Evolutionary conservation across 2,797 vertebrate genomes (phyloP), one percentile per base, ranked within the genome.

Genomic region (Darevskia nairensis): DNA sequence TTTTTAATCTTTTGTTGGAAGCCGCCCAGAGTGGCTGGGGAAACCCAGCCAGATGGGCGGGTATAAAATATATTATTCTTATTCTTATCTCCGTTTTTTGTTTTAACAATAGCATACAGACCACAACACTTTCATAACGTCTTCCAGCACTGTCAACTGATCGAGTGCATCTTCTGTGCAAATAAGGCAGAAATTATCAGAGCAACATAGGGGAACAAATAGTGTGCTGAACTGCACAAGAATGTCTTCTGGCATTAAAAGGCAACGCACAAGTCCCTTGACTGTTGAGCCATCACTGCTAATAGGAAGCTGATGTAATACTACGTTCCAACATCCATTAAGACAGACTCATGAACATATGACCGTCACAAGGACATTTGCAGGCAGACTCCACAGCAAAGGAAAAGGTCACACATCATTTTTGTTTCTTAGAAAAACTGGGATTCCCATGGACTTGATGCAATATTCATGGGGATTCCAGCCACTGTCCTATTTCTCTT

Each of bases 141-240:
- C 68, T 89, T 91, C 66, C 83, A 85, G 79, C 84, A 82, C 2
- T 17, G 27, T 3, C 41, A 88, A 11, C 8, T 82, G 25, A 1
- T 69, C 9, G 41, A 27, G 68, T 75, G 50, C n/a, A 4, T 17
- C 59, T 4, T 0, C 88, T 44, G 80, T 68, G 11, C 61, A 93
- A 75, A 92, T 90, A 87, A 89, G 89, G 27, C 61, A 25, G 86
- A 88, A 64, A 44, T 64, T 6, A 8, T 46, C 90, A 93, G 64
- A 59, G 25, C n/a, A 1, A 9, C n/a, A 15, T 46, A 89, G 27
- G 72, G 82, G 82, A 50, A 39, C 21, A 44, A 72, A 82, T 64
- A 13, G 66, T 85, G 80, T 0, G 46, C n/a, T 75, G 76, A 88
- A 88, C 39, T 91, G 19, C 29, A 29, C 23, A 76, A 27, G 89